phyloP scores from a whole-genome alignment of 1,140 invertebrate species.

The Drosophila bocqueti region DNA sequence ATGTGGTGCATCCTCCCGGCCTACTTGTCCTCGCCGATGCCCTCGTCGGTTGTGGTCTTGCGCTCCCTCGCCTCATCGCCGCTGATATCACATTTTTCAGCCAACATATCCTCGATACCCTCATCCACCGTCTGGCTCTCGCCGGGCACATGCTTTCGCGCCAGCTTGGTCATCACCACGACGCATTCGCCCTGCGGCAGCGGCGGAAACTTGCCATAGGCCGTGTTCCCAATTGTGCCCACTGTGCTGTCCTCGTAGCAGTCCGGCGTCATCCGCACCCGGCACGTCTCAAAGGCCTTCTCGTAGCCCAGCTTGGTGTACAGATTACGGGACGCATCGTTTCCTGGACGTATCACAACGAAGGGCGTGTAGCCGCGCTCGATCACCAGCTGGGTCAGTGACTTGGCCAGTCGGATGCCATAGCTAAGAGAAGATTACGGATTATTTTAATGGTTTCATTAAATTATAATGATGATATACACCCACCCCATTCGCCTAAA shows the following conservation, averaged over 20 bases:
- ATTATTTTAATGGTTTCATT: not conserved
- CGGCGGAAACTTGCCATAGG: constrained; percentile 75
- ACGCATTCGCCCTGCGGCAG: constrained; percentile 70
- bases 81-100: constrained; percentile 85
- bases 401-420: constrained; percentile 89
- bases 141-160: constrained; percentile 64
- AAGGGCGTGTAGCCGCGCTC: constrained; percentile 92
- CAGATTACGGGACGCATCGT: constrained; percentile 92
- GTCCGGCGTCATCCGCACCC: constrained; percentile 90
- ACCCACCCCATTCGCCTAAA: constrained; percentile 90
- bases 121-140: constrained; percentile 73
- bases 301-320: constrained; percentile 92
- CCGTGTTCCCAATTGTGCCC: constrained; percentile 69
- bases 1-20: constrained; percentile 23
- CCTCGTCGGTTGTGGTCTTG: constrained; percentile 82
- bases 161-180: constrained; percentile 48
- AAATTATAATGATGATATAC: not conserved
- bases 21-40: constrained; percentile 83
- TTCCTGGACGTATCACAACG: constrained; percentile 94
- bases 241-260: constrained; percentile 74
- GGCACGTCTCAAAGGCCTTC: constrained; percentile 90
- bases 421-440: constrained; percentile 76
- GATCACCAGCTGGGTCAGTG: constrained; percentile 89
- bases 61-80: constrained; percentile 76
- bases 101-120: constrained; percentile 84